A percentile compares a stretch with the other conserved stretches of the same genome.
These are phyloP conservation scores for Charadrius vociferus DNA, from an alignment of 2,113 vertebrate species.

Conservation along the genomic window DNA sequence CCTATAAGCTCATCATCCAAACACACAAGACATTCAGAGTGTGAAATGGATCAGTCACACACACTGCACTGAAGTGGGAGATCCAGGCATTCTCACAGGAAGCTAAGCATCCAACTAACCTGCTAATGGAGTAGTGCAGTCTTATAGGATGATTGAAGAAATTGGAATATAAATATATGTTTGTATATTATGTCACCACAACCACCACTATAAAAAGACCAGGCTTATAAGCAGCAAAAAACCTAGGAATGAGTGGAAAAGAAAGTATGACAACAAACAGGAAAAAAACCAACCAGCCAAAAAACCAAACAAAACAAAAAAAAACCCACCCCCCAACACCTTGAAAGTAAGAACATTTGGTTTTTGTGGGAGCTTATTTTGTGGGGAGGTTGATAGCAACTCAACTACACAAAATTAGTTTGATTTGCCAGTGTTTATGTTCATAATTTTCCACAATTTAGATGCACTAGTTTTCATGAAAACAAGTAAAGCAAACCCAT, in stretches of 20 bases:
- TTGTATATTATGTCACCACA: background rate
- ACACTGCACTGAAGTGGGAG: background rate
- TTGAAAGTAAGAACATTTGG: background rate
- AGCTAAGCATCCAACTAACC: background rate
- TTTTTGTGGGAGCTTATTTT: background rate
- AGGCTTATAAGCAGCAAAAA: background rate
- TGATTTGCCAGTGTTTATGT: background rate
- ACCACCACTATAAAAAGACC: background rate
- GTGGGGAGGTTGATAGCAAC: background rate
- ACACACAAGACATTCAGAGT: background rate
- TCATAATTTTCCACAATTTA: background rate
- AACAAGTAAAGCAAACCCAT: background rate
- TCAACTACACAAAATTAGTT: background rate
- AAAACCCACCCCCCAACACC: background rate
- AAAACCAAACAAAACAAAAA: background rate
- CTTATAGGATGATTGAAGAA: background rate
- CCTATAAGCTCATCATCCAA: background rate
- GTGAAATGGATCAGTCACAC: slow-evolving; percentile 20
- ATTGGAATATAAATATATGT: background rate
- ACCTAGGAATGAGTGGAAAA: background rate
- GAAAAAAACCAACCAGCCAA: too few relatives aligned
- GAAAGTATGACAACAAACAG: background rate
- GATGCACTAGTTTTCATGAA: background rate
- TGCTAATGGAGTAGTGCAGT: background rate
- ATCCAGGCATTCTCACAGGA: background rate